phyloP scores from a whole-genome alignment of 1,140 invertebrate species.

The Papilio dardanus region DNA sequence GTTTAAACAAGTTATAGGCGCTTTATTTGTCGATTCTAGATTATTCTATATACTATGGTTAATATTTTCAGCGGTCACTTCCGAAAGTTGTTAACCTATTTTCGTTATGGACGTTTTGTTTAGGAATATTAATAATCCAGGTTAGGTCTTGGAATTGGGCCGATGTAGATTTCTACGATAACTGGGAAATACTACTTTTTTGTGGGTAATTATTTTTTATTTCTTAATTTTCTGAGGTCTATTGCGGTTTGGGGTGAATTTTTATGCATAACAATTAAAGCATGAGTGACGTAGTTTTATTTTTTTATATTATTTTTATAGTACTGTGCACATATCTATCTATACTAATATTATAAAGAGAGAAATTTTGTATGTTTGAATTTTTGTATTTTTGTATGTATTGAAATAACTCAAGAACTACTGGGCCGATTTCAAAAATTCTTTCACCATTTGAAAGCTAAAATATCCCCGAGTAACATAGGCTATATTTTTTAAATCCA shows the following conservation, averaged over 20 bases:
- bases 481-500: too few species aligned
- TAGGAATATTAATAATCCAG: constrained; percentile 18
- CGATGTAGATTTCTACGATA: constrained; percentile 3
- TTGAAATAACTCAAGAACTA: too few species aligned
- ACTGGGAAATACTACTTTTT: not conserved
- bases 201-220: constrained; percentile 5
- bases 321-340: too few species aligned
- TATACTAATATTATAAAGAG: too few species aligned
- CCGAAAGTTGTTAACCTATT: constrained; percentile 25
- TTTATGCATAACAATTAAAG: not conserved
- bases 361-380: too few species aligned
- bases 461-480: too few species aligned
- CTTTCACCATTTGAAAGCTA: too few species aligned
- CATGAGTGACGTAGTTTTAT: not conserved
- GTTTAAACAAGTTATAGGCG: too few species aligned
- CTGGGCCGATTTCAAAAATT: too few species aligned
- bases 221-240: not conserved
- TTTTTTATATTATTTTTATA: too few species aligned
- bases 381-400: too few species aligned
- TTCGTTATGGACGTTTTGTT: constrained; percentile 5
- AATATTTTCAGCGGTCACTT: not conserved
- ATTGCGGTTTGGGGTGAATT: not conserved
- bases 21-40: not conserved
- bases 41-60: not conserved
- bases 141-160: constrained; percentile 20